These are phyloP conservation scores for Serripes groenlandicus DNA, from an alignment of 2,888 invertebrate species.

Conservation along the genomic window DNA sequence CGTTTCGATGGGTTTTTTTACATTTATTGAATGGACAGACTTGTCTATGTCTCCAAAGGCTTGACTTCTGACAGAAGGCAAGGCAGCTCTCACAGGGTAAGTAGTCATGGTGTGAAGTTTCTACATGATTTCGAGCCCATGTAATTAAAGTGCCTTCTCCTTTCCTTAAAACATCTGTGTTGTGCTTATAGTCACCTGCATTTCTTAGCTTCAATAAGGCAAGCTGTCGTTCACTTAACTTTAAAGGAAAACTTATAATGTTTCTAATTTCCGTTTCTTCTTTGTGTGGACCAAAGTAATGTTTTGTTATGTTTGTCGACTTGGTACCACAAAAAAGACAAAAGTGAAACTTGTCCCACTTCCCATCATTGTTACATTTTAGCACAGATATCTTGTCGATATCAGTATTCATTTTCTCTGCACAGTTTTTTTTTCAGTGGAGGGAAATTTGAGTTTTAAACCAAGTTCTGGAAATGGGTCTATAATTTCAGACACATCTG, in stretches of 20 bases:
- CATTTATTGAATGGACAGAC: conserved; percentile 19
- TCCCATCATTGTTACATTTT: conserved; percentile 11
- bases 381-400: too few relatives aligned
- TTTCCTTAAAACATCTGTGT: conserved; percentile 40
- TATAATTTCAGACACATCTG: too few relatives aligned
- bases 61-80: conserved; percentile 21
- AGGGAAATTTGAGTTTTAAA: too few relatives aligned
- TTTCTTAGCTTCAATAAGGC: conserved; percentile 41
- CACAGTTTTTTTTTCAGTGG: too few relatives aligned
- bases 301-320: conserved; percentile 46
- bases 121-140: conserved; percentile 18
- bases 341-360: conserved; percentile 46
- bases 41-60: conserved; percentile 36
- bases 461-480: too few relatives aligned
- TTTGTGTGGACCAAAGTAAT: conserved; percentile 31
- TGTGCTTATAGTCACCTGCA: conserved; percentile 53
- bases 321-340: conserved; percentile 32
- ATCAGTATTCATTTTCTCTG: too few relatives aligned
- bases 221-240: conserved; percentile 30
- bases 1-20: conserved; percentile 17
- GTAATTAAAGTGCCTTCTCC: conserved; percentile 37
- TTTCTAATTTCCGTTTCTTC: conserved; percentile 33
- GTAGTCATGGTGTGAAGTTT: conserved; percentile 17
- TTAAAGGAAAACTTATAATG: conserved; percentile 26
- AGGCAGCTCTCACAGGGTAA: conserved; percentile 32